Percentiles rank a stretch among this genome's conserved stretches.
phyloP scores from a whole-genome alignment of 1,140 invertebrate genomes.

The Halictus rubicundus region DNA sequence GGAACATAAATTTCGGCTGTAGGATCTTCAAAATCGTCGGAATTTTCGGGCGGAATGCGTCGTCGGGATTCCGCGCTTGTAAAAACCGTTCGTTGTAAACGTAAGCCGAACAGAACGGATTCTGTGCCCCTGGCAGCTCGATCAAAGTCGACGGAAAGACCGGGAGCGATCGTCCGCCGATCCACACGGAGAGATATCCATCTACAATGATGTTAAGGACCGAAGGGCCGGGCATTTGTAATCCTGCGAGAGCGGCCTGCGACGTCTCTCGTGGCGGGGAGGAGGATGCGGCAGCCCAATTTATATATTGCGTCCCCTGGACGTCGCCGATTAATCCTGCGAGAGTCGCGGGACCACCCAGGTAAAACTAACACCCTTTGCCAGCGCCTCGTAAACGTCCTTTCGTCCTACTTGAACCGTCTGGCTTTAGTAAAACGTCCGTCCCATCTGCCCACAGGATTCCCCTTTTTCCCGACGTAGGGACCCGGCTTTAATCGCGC shows the following conservation, averaged over 20 bases:
- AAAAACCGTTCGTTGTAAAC: constrained; percentile 17
- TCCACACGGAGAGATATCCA: constrained; percentile 73
- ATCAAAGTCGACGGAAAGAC: constrained; percentile 74
- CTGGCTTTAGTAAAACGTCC: constrained; percentile 60
- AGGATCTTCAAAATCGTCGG: constrained; percentile 20
- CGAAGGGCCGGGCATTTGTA: constrained; percentile 76
- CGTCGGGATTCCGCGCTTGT: constrained; percentile 1
- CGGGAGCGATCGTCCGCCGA: constrained; percentile 73
- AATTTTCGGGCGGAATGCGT: constrained; percentile 29
- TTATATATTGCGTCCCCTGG: constrained; percentile 77
- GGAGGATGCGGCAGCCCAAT: constrained; percentile 67
- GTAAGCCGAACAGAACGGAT: neutral
- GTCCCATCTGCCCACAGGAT: constrained; percentile 53
- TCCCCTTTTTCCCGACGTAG: constrained; percentile 15
- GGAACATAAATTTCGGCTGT: constrained; percentile 28
- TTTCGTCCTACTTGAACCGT: constrained; percentile 66
- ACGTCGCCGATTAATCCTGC: constrained; percentile 78
- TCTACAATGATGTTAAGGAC: constrained; percentile 77
- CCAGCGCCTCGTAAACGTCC: constrained; percentile 74
- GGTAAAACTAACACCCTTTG: constrained; percentile 76
- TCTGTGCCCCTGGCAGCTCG: constrained; percentile 58
- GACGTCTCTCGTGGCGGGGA: neutral
- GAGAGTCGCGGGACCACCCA: constrained; percentile 78
- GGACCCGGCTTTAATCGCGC: constrained; percentile 53
- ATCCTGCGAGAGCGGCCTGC: constrained; percentile 64